Percentiles rank a stretch among this genome's conserved stretches.
phyloP scores from a whole-genome alignment of 2,113 vertebrate species.

The Camarhynchus parvulus region DNA sequence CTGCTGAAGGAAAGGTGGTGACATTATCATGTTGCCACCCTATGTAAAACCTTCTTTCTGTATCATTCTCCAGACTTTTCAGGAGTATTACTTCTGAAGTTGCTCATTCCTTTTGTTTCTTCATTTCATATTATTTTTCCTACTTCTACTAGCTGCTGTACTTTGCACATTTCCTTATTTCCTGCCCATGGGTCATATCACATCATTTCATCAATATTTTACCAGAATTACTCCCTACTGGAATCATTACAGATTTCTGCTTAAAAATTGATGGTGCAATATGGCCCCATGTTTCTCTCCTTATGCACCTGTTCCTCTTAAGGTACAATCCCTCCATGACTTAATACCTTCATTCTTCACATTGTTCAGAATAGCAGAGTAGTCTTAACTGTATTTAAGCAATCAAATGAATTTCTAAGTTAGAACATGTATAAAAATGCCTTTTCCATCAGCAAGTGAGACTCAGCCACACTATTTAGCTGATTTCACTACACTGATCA shows the following conservation, averaged over 20 bases:
- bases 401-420: not conserved
- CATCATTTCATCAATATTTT: slow-evolving; percentile 48
- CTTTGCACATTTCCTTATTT: not conserved
- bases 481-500: slow-evolving; percentile 39
- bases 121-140: not conserved
- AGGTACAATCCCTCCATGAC: not conserved
- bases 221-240: slow-evolving; percentile 1
- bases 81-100: not conserved
- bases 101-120: not conserved
- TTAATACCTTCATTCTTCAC: not conserved
- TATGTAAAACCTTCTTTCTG: not conserved
- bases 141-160: not conserved
- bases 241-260: slow-evolving; percentile 15
- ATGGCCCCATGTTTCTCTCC: not conserved
- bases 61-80: not conserved
- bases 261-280: slow-evolving; percentile 48
- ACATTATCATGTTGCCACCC: not conserved
- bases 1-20: not conserved
- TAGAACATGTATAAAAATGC: not conserved
- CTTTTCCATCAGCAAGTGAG: slow-evolving; percentile 21
- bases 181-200: slow-evolving; percentile 27
- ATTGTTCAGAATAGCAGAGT: not conserved
- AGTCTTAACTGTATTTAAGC: slow-evolving; percentile 10
- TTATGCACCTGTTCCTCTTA: slow-evolving; percentile 1
- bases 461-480: not conserved